Conservation (phyloP, 2,797 vertebrate species). For the Urocyon cinereoargenteus region DNA sequence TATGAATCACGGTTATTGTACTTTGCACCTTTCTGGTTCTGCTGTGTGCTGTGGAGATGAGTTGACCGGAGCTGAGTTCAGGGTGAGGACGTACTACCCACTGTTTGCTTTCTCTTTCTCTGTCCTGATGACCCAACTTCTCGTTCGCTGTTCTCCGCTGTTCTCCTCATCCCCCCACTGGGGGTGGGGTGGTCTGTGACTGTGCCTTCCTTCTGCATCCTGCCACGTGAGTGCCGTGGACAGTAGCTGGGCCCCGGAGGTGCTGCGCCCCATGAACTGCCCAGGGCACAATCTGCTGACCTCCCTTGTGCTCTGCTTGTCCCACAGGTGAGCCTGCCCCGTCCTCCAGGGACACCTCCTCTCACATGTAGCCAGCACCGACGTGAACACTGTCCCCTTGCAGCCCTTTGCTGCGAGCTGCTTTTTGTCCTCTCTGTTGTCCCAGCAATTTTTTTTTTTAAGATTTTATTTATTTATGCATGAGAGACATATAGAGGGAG, state of each 20-base stretch:
- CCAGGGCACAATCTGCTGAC: too few relatives aligned
- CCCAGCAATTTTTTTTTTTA: not conserved
- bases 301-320: not conserved
- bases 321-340: not conserved
- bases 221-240: not conserved
- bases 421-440: not conserved
- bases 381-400: fast-evolving
- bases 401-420: not conserved
- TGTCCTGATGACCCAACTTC: not conserved
- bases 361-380: too few relatives aligned
- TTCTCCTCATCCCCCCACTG: not conserved
- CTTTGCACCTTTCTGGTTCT: not conserved
- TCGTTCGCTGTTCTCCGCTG: too few relatives aligned
- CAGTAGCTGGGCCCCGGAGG: not conserved
- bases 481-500: too few relatives aligned
- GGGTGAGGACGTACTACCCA: not conserved
- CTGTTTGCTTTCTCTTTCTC: not conserved
- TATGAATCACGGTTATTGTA: not conserved
- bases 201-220: fast-evolving
- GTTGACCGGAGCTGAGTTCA: not conserved
- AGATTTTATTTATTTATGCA: too few relatives aligned
- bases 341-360: fast-evolving
- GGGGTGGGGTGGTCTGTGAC: not conserved
- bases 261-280: fast-evolving
- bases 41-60: not conserved